Conservation (phyloP, 2,113 vertebrate species). For the Sander vitreus region DNA sequence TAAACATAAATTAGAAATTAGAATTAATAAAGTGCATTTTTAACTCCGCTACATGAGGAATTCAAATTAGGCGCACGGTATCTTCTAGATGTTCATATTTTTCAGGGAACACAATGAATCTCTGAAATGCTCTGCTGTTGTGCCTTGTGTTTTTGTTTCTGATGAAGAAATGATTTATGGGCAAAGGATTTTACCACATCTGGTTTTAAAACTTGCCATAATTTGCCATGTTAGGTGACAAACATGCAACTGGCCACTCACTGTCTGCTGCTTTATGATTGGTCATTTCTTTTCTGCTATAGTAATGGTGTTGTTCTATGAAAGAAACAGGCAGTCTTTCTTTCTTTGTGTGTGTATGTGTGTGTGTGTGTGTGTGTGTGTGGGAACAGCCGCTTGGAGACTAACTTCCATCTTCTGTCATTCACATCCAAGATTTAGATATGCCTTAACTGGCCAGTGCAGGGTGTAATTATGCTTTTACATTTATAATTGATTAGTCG, state of each 20-base stretch:
- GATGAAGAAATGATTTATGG: neutral
- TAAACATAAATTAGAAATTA: too few species aligned
- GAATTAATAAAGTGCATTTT: too few species aligned
- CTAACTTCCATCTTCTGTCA: neutral
- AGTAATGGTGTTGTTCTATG: constrained; percentile 12
- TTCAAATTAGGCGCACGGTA: constrained; percentile 25
- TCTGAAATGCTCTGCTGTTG: constrained; percentile 5
- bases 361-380: constrained; percentile 34
- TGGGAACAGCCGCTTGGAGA: constrained; percentile 28
- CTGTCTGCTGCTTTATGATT: constrained; percentile 36
- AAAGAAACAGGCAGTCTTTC: constrained; percentile 15
- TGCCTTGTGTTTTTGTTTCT: neutral
- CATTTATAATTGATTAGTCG: too few species aligned
- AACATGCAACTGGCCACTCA: constrained; percentile 24
- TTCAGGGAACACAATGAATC: constrained; percentile 16
- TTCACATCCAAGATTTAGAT: too few species aligned
- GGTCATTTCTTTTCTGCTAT: constrained; percentile 8
- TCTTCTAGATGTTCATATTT: constrained; percentile 33
- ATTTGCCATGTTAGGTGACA: constrained; percentile 29
- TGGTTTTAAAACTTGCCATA: constrained; percentile 19
- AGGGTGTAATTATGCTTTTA: neutral
- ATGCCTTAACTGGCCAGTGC: neutral
- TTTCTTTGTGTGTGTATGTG: too few species aligned
- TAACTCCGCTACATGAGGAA: constrained; percentile 1
- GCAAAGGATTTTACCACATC: constrained; percentile 1